A percentile compares a stretch with the other conserved stretches of the same genome.
Evolutionary conservation across 35 echinoderm and acorn worm genomes (phyloP).

Genomic region (Heliocidaris tuberculata): DNA sequence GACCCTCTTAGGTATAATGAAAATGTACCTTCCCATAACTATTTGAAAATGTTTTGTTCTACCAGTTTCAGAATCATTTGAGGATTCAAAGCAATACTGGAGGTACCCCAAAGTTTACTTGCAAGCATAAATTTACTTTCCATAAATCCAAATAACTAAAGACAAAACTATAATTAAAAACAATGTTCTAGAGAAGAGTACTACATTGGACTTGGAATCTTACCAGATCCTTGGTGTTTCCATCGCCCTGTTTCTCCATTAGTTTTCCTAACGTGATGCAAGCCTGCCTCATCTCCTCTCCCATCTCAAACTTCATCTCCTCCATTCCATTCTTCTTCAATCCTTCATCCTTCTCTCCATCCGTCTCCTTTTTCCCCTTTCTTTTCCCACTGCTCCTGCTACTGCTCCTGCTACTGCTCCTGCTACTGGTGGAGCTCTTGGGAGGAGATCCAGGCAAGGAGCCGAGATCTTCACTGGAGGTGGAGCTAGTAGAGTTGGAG

Average conservation of each 20-base stretch:
- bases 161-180: too few species aligned
- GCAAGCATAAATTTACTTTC: too few species aligned
- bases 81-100: too few species aligned
- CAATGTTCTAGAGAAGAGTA: too few species aligned
- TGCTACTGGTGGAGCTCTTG: neutral
- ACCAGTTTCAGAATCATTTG: too few species aligned
- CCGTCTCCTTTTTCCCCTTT: too few species aligned
- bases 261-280: constrained; percentile 57
- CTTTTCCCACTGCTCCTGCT: too few species aligned
- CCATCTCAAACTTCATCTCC: constrained; percentile 33
- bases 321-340: neutral
- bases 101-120: too few species aligned
- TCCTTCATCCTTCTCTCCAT: constrained; percentile 10
- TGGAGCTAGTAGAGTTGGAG: constrained; percentile 52
- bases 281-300: constrained; percentile 53
- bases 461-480: constrained; percentile 15
- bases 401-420: neutral
- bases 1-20: neutral
- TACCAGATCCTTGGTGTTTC: constrained; percentile 62
- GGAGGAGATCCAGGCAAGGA: neutral
- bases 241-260: constrained; percentile 63
- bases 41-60: too few species aligned
- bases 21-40: too few species aligned
- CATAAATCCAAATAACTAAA: too few species aligned
- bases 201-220: neutral